A percentile compares a stretch with the other conserved stretches of the same genome.
Conservation (phyloP, 2,113 vertebrate species). For the Aythya baeri region DNA sequence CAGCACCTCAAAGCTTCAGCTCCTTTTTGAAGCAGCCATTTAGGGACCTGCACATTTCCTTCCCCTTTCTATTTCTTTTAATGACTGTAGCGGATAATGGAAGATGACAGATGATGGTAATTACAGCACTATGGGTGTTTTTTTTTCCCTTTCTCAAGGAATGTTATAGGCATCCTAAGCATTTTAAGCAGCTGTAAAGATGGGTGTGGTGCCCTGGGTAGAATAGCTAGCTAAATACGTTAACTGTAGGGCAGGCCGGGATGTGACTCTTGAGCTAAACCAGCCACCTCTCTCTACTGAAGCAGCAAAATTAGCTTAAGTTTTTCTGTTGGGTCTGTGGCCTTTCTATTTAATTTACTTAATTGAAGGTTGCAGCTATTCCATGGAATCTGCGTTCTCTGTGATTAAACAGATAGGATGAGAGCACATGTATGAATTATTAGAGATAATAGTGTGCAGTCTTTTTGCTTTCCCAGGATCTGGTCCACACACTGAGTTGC, state of each 20-base stretch:
- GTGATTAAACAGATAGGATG: background rate
- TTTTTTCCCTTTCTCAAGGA: background rate
- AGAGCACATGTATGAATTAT: background rate
- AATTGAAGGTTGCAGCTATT: conserved; percentile 1
- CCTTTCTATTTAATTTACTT: background rate
- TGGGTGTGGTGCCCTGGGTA: conserved; percentile 10
- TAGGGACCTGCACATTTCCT: background rate
- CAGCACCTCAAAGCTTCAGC: accelerated
- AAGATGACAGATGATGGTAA: background rate
- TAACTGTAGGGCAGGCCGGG: background rate
- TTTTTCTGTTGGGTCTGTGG: background rate
- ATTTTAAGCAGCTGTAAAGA: conserved; percentile 36
- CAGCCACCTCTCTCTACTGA: background rate
- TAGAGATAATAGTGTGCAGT: background rate
- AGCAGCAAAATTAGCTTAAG: conserved; percentile 19
- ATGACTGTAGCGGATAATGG: background rate
- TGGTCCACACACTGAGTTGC: background rate
- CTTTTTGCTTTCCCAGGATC: background rate
- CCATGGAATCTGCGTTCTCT: background rate
- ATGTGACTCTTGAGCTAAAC: background rate
- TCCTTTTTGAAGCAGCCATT: background rate
- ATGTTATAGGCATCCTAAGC: background rate
- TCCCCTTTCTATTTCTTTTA: conserved; percentile 3
- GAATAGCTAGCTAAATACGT: background rate
- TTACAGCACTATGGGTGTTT: background rate